Evolutionary conservation across 1,140 invertebrate genomes (phyloP).

Genomic region (Calycopis cecrops): DNA sequence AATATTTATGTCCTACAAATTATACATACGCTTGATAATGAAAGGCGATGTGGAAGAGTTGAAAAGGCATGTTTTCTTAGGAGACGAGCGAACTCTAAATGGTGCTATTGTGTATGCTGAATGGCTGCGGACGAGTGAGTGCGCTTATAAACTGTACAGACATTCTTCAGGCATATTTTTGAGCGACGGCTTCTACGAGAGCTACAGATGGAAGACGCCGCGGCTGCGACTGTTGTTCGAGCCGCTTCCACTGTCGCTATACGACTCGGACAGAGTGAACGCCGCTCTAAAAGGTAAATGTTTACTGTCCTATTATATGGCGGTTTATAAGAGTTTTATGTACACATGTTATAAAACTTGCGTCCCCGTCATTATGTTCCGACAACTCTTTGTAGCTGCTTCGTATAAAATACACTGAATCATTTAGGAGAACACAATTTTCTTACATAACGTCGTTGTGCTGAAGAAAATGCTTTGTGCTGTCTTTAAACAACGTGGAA

Average conservation of each 20-base stretch:
- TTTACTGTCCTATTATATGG: conserved; percentile 54
- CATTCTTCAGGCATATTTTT: conserved; percentile 69
- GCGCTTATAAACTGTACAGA: conserved; percentile 64
- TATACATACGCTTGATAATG: conserved; percentile 61
- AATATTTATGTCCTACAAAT: conserved; percentile 63
- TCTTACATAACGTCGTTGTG: background rate
- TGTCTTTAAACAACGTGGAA: background rate
- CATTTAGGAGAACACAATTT: conserved; percentile 15
- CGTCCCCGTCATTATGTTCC: conserved; percentile 15
- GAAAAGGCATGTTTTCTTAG: conserved; percentile 53
- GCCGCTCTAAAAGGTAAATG: conserved; percentile 71
- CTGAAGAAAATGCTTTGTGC: conserved; percentile 3
- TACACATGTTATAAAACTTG: conserved; percentile 46
- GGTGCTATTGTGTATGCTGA: conserved; percentile 64
- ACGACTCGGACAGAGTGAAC: conserved; percentile 69
- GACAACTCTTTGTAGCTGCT: conserved; percentile 13
- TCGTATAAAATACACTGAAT: conserved; percentile 15
- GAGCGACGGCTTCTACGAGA: conserved; percentile 60
- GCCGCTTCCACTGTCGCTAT: conserved; percentile 64
- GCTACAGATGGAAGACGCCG: conserved; percentile 44
- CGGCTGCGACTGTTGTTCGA: conserved; percentile 61
- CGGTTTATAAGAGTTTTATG: conserved; percentile 38
- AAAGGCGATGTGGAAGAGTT: conserved; percentile 59
- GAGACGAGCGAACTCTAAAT: conserved; percentile 55
- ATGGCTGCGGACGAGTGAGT: conserved; percentile 63